Evolutionary conservation across 30 jellyfish, hydroid and myxozoan genomes (phyloP), one percentile per base, ranked within the genome.

Genomic region (Rhopilema esculentum): DNA sequence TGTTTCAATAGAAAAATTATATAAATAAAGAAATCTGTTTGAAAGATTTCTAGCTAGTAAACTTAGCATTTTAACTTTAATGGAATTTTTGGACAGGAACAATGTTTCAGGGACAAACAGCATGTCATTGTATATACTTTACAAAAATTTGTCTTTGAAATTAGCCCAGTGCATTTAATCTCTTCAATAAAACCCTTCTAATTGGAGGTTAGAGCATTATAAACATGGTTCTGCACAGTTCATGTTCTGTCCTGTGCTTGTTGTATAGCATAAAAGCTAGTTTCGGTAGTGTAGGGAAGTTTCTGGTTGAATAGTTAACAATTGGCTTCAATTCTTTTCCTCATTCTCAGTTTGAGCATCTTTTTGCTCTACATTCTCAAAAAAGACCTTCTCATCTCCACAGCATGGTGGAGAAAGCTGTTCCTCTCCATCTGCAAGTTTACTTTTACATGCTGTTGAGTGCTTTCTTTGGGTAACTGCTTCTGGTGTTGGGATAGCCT

Each of bases 401-500:
- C 74, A 23, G 0, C 93, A 80, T 40, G 89, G n/a, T 0, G 90
- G 91, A 8, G 82, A 50, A 40, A 40, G 57, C 52, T 74, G 89
- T 16, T 79, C 88, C 49, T 77, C 94, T 12, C 94, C 94, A 49
- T 78, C 95, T 1, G 87, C 91, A n/a, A 94, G 76, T 22, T 66
- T 89, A 78, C 99, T 94, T 82, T 87, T 90, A 75, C 96, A 83
- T 0, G 97, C 83, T 0, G 93, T 80, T 18, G 99, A 94, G 27
- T 86, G 92, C 63, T 94, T 94, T 31, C 99, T 67, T 66, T 94
- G 99, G n/a, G 99, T 92, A 33, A 94, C 80, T 0, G 75, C 90
- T 22, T 90, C 99, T 52, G 97, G 95, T 12, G 97, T 94, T 73
- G 99, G 99, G 29, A 89, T 85, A n/a, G 95, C 99, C 53, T 94